Evolutionary conservation across 1,140 invertebrate species (phyloP), one percentile per base, ranked within the genome.

Genomic region (Wiebesia pumilae): DNA sequence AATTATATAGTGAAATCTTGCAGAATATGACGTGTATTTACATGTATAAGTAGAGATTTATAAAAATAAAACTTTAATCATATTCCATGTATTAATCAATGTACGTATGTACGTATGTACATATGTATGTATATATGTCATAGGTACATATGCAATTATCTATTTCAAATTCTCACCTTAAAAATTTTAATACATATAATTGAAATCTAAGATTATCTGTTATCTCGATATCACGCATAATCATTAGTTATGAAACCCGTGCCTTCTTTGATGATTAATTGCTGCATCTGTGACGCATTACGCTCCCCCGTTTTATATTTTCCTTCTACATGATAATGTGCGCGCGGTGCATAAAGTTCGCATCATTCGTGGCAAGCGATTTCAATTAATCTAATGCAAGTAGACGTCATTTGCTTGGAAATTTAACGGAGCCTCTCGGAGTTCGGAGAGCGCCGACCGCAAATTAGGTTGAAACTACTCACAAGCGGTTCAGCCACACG

Each of bases 321-420:
- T 43, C 10, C 10, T 7, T 21, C 38, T 24, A 16, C 3, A n/a
- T 43, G 38, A 43, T 75, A 75, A 75, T 43, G 27, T 43, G 6
- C 0, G 0, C 21, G 27, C 6, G 24, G 71, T 75, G 19, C 43
- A 75, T 75, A 75, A 71, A 75, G 38, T 75, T 75, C 27, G 38
- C 24, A 4, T 75, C 40, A 75, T 75, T 38, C 71, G 24, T 75
- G 33, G 38, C 24, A 75, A 43, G 54, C 10, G 58, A 81, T 65
- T 81, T 81, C 79, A 81, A 81, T 65, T 81, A 81, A 65, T 81
- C 58, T 81, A 81, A 81, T 62, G 79, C 54, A 54, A 65, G 58
- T 58, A 65, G 54, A 81, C 54, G 33, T 65, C 54, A 81, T 54
- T 38, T 65, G 54, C 51, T 33, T 16, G 79, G 35, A 81, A 81